A percentile compares a stretch with the other conserved stretches of the same genome.
phyloP scores from a whole-genome alignment of 1,140 invertebrate genomes.

The Calycopis cecrops region DNA sequence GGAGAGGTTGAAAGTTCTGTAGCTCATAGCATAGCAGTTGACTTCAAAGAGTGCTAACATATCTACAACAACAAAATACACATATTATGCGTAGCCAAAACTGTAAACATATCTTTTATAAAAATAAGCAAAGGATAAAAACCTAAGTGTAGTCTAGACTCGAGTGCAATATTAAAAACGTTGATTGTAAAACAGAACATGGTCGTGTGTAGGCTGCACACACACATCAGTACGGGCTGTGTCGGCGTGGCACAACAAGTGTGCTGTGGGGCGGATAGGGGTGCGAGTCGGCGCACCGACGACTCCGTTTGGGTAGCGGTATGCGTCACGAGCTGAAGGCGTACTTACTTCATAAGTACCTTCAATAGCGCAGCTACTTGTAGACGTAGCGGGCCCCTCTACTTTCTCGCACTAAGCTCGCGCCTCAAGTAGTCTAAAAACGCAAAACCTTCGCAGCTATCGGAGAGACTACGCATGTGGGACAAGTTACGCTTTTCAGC shows the following conservation, averaged over 20 bases:
- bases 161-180: constrained; percentile 8
- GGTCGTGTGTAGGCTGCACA: background rate
- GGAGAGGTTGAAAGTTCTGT: no score
- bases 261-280: constrained; percentile 14
- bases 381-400: no score
- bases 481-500: no score
- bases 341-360: background rate
- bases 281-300: constrained; percentile 23
- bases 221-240: constrained; percentile 5
- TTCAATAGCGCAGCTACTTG: no score
- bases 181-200: constrained; percentile 9
- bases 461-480: no score
- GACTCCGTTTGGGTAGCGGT: background rate
- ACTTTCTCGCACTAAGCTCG: no score
- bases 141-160: constrained; percentile 3
- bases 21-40: no score
- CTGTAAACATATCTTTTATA: background rate
- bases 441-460: no score
- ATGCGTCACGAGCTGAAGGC: constrained; percentile 4
- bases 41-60: no score
- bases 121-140: background rate
- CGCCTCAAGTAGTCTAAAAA: no score
- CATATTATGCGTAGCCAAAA: background rate
- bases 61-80: no score
- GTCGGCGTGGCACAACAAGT: constrained; percentile 23